Evolutionary conservation across 2,797 vertebrate species (phyloP), one percentile per base, ranked within the genome.

Genomic region (Helarctos malayanus): DNA sequence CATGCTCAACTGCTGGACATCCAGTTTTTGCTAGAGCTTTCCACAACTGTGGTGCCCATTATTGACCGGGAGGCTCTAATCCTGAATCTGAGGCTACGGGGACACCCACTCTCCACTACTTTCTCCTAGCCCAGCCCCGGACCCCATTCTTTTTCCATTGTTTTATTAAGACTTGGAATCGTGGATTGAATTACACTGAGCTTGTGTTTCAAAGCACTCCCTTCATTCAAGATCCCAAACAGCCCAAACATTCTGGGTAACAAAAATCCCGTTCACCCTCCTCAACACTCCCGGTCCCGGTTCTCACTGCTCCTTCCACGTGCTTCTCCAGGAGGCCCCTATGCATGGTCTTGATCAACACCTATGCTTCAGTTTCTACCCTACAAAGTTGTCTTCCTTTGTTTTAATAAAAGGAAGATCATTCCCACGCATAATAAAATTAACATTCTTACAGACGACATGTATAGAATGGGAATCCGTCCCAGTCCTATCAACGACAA

Each of bases 231-330:
- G 1, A 27, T 5, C 81, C 56, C 84, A 89, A 89, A 65, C 27
- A 19, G 23, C 23, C 69, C 61, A 29, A 92, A 45, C 27, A 52
- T 29, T 14, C 41, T 78, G 15, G 12, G 32, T 38, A 68, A 59
- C 49, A 79, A 32, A 94, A 25, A 57, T 15, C 32, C 25, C 29
- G 23, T 0, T 23, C 1, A 2, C 23, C n/a, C 38, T 27, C 1
- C 23, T 38, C 79, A 68, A 7, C 7, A 29, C 10, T 57, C 16
- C 57, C 27, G 21, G 4, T 27, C 15, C 27, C 0, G 0, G 4
- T 52, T 57, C 29, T 21, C 49, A 23, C 27, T 13, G 7, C n/a
- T 54, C 52, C n/a, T 94, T 41, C 78, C 15, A 12, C 7, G 14
- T 10, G 23, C 63, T 85, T 76, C 49, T 35, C 56, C 14, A 69